Evolutionary conservation across 2,888 invertebrate species (phyloP), one percentile per base, ranked within the genome.

Genomic region (Geophilus truncorum): DNA sequence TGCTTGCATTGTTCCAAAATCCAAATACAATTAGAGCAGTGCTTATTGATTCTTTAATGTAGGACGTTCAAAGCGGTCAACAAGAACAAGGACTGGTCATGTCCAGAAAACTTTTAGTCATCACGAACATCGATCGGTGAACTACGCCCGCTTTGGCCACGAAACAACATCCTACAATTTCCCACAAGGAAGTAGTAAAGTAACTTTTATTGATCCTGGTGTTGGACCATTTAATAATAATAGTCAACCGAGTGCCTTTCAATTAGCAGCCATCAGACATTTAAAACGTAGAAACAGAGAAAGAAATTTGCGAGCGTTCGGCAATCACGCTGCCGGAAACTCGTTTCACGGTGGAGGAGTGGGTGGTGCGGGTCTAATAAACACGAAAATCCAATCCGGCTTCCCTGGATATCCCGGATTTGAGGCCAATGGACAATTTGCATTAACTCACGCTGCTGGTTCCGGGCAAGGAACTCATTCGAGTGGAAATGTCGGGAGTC

Each of bases 141-240:
- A 75, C 40, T 80, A 80, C 40, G 75, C 80, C 76, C 70, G 75
- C 12, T 80, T 80, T 76, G 80, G 80, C 76, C 80, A 80, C 75
- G 80, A 80, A 76, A 21, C 75, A 23, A 18, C 75, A 18, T 75
- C 80, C 6, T 32, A 28, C 70, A 25, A 15, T 28, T 28, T 12
- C 1, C 62, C 23, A 62, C 70, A 10, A 25, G 70, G 70, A 70
- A 70, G 70, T 70, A 28, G 70, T 25, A 70, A 25, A 70, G 12
- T 25, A 70, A 70, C 25, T 15, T 70, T 70, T 70, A 70, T 70
- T 28, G 70, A 70, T 70, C 70, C 70, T n/a, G 28, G 15, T 51
- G 51, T 18, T 18, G n/a, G 51, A 18, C 51, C 51, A 51, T 18
- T 51, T 51, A 51, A 70, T 28, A 70, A 45, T 12, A 12, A 70